Percentiles rank a stretch among this genome's conserved stretches.
These are phyloP conservation scores for Lydus trimaculatus DNA, from an alignment of 2,888 invertebrate species.

Conservation along the genomic window DNA sequence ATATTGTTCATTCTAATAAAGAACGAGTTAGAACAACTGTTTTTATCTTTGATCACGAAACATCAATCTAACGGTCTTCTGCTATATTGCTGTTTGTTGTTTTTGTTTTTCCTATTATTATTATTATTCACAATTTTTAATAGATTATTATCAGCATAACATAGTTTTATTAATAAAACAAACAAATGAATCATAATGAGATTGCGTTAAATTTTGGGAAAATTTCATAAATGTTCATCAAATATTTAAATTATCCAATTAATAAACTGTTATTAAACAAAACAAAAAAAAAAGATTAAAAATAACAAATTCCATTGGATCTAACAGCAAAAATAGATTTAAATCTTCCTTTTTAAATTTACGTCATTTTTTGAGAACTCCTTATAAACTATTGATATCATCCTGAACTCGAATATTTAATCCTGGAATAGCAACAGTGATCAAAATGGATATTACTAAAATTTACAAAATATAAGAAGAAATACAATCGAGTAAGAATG, in stretches of 20 bases:
- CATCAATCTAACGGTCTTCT: neutral
- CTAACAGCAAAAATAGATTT: no score
- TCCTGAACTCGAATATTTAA: no score
- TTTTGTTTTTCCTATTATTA: neutral
- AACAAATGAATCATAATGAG: neutral
- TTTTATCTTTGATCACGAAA: constrained; percentile 2
- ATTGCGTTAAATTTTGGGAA: neutral
- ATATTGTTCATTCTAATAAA: neutral
- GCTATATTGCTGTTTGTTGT: neutral
- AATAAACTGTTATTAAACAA: neutral
- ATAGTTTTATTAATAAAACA: neutral
- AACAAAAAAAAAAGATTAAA: neutral
- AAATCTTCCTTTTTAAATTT: no score
- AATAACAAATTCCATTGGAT: no score
- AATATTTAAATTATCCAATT: neutral
- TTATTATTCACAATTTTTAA: neutral
- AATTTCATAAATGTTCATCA: neutral
- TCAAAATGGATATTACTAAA: no score
- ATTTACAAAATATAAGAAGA: no score
- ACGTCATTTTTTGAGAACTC: no score
- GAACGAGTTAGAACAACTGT: neutral
- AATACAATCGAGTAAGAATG: no score
- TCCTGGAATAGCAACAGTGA: no score
- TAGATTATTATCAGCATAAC: neutral
- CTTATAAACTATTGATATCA: no score